phyloP scores from a whole-genome alignment of 2,888 invertebrate genomes.

The Hydropsyche betteni region DNA sequence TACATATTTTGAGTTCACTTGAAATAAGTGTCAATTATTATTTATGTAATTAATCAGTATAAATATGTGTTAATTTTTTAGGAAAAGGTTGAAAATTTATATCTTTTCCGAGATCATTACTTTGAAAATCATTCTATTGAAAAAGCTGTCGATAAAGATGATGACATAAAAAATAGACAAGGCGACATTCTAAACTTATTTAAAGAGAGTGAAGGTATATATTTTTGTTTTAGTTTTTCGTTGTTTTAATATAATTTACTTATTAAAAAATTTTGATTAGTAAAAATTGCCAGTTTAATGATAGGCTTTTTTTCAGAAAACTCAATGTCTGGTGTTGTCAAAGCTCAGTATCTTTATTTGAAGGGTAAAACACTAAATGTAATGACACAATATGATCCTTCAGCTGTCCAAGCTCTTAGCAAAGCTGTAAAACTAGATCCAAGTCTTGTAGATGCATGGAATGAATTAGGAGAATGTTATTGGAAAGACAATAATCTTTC shows the following conservation, averaged over 20 bases:
- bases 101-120: slow-evolving; percentile 78
- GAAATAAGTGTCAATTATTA: no score
- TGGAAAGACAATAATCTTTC: slow-evolving; percentile 86
- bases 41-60: no score
- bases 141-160: slow-evolving; percentile 72
- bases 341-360: slow-evolving; percentile 73
- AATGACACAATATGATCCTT: slow-evolving; percentile 70
- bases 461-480: slow-evolving; percentile 87
- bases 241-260: background rate
- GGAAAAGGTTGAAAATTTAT: slow-evolving; percentile 73
- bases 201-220: slow-evolving; percentile 72
- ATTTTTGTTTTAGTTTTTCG: no score
- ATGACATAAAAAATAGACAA: slow-evolving; percentile 72
- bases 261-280: background rate
- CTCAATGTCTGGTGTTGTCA: slow-evolving; percentile 57
- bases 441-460: slow-evolving; percentile 84
- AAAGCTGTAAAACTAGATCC: slow-evolving; percentile 88
- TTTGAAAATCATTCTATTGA: slow-evolving; percentile 78
- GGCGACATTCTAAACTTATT: slow-evolving; percentile 69
- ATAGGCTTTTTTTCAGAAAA: slow-evolving; percentile 54
- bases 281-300: slow-evolving; percentile 8
- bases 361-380: slow-evolving; percentile 82
- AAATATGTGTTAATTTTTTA: slow-evolving; percentile 57
- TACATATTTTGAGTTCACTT: no score
- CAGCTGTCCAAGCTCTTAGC: slow-evolving; percentile 78